phyloP scores from a whole-genome alignment of 2,113 vertebrate species.

The Ptyas mucosa region DNA sequence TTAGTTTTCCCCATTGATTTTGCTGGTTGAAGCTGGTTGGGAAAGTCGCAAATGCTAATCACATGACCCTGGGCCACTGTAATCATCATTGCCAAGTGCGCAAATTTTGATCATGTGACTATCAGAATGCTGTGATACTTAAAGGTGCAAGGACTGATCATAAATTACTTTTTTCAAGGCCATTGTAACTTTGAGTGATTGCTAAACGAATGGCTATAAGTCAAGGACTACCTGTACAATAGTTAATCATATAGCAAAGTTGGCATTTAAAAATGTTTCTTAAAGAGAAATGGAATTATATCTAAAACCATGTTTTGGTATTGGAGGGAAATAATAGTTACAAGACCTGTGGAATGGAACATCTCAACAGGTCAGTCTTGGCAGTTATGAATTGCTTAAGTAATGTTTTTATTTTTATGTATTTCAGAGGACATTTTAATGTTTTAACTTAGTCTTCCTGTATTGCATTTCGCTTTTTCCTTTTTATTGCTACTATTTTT shows the following conservation, averaged over 20 bases:
- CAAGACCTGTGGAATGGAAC: conserved; percentile 75
- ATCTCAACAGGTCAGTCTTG: conserved; percentile 58
- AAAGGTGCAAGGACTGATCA: background rate
- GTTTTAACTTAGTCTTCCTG: conserved; percentile 72
- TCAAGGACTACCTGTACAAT: background rate
- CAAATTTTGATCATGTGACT: background rate
- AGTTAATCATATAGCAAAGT: background rate
- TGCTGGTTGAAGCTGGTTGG: background rate
- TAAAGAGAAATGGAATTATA: background rate
- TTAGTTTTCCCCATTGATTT: background rate
- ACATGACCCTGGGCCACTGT: background rate
- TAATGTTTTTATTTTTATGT: conserved; percentile 73
- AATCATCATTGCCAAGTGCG: background rate
- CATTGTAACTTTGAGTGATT: background rate
- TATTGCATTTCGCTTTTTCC: conserved; percentile 56
- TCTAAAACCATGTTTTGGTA: conserved; percentile 1
- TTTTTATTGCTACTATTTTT: conserved; percentile 60
- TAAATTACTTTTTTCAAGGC: background rate
- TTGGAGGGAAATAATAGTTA: background rate
- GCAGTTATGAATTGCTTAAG: conserved; percentile 69
- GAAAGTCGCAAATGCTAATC: background rate
- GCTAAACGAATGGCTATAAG: background rate
- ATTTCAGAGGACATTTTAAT: conserved; percentile 78
- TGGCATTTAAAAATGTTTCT: background rate
- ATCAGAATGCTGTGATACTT: background rate